Evolutionary conservation across 2,888 invertebrate genomes (phyloP).

Genomic region (Willowsia nigromaculata): DNA sequence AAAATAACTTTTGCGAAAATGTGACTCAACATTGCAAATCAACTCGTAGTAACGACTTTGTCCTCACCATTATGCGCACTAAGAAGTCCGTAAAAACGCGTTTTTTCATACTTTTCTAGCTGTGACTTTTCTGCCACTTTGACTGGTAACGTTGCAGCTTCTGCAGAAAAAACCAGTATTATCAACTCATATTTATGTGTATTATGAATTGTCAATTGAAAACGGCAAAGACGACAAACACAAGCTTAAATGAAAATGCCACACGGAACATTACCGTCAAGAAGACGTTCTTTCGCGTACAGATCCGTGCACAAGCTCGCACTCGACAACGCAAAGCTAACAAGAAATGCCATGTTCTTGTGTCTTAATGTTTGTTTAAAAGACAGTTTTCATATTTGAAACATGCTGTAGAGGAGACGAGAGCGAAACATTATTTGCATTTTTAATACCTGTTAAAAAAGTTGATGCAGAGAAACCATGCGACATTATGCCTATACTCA

Average conservation of each 20-base stretch:
- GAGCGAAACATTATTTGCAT: neutral
- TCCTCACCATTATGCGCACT: constrained; percentile 33
- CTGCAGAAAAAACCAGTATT: constrained; percentile 22
- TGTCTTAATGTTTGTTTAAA: constrained; percentile 68
- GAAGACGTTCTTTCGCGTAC: neutral
- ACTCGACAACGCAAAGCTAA: constrained; percentile 14
- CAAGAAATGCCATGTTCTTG: constrained; percentile 69
- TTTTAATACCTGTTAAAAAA: constrained; percentile 23
- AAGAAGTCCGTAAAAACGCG: constrained; percentile 17
- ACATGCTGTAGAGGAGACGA: neutral
- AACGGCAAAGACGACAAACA: neutral
- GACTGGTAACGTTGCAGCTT: neutral
- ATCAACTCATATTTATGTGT: neutral
- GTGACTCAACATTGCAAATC: constrained; percentile 28
- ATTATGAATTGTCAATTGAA: constrained; percentile 13
- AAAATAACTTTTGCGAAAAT: constrained; percentile 35
- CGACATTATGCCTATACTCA: neutral
- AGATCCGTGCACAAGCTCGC: neutral
- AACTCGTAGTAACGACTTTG: constrained; percentile 21
- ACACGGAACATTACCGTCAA: constrained; percentile 43
- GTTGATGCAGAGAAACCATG: neutral
- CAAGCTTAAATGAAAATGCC: constrained; percentile 40
- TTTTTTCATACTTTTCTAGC: constrained; percentile 7
- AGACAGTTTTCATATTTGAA: constrained; percentile 62
- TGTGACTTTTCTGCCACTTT: constrained; percentile 28